Conservation (phyloP, 2,888 invertebrate species). For the Tipula confusa region DNA sequence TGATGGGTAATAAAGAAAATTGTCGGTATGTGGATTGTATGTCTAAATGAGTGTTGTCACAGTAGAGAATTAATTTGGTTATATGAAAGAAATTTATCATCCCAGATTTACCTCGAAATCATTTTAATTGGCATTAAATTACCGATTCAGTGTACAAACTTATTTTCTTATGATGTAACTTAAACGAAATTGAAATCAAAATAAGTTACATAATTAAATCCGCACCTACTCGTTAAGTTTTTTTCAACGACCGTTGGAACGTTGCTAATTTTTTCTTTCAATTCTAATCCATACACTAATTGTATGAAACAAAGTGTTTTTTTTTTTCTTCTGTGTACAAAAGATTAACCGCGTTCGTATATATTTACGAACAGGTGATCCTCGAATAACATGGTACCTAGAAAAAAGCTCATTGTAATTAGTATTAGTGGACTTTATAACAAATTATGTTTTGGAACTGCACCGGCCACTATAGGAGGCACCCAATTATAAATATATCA, state of each 20-base stretch:
- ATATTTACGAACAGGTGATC: background rate
- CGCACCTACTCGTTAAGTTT: background rate
- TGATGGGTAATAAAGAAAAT: constrained; percentile 8
- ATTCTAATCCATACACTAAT: background rate
- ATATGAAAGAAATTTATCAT: background rate
- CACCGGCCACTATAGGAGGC: too few species aligned
- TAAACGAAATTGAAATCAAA: background rate
- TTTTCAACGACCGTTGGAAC: background rate
- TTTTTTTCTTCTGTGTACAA: background rate
- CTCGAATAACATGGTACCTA: too few species aligned
- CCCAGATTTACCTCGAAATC: background rate
- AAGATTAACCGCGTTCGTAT: background rate
- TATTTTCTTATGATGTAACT: background rate
- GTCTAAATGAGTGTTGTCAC: background rate
- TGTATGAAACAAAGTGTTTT: background rate
- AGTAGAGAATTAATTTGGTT: background rate
- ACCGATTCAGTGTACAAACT: background rate
- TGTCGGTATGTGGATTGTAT: background rate
- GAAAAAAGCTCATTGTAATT: too few species aligned
- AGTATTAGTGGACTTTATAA: too few species aligned
- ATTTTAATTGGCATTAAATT: background rate
- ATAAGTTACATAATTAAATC: background rate
- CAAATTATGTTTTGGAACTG: too few species aligned
- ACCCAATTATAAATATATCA: too few species aligned
- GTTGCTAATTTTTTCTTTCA: background rate